These are phyloP conservation scores for Acipenser transmontanus DNA, from an alignment of 2,797 vertebrate genomes.

Conservation along the genomic window DNA sequence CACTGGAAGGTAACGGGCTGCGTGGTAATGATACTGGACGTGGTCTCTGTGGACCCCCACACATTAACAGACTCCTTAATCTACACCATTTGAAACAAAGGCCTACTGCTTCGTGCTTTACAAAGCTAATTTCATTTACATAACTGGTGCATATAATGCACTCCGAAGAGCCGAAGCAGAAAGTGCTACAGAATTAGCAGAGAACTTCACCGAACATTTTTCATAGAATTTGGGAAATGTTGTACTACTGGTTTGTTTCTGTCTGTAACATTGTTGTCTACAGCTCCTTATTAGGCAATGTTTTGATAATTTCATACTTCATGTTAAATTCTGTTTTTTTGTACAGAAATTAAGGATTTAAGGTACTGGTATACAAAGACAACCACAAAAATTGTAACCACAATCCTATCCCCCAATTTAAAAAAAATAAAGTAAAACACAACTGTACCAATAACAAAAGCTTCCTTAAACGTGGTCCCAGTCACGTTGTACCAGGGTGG, in stretches of 20 bases:
- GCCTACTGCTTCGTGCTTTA: neutral
- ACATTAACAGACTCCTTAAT: conserved; percentile 7
- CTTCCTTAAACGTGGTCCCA: conserved; percentile 81
- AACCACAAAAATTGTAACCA: neutral
- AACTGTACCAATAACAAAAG: conserved; percentile 76
- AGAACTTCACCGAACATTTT: too few relatives aligned
- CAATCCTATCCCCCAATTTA: too few relatives aligned
- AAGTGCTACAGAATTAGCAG: too few relatives aligned
- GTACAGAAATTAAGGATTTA: neutral
- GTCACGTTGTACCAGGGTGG: conserved; percentile 87
- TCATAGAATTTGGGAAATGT: too few relatives aligned
- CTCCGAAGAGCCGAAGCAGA: too few relatives aligned
- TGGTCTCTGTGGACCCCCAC: conserved; percentile 12
- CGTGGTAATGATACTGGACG: conserved; percentile 37
- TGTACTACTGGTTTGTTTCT: too few relatives aligned
- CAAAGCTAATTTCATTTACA: neutral
- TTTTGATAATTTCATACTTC: too few relatives aligned
- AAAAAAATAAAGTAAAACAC: neutral
- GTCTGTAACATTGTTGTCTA: too few relatives aligned
- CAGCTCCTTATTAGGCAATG: too few relatives aligned
- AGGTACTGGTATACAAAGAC: conserved; percentile 8
- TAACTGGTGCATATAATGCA: too few relatives aligned
- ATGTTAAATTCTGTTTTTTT: too few relatives aligned
- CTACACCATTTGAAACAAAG: conserved; percentile 6
- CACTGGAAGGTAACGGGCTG: conserved; percentile 34